phyloP scores from a whole-genome alignment of 2,888 invertebrate species.

The Graphium colonna region DNA sequence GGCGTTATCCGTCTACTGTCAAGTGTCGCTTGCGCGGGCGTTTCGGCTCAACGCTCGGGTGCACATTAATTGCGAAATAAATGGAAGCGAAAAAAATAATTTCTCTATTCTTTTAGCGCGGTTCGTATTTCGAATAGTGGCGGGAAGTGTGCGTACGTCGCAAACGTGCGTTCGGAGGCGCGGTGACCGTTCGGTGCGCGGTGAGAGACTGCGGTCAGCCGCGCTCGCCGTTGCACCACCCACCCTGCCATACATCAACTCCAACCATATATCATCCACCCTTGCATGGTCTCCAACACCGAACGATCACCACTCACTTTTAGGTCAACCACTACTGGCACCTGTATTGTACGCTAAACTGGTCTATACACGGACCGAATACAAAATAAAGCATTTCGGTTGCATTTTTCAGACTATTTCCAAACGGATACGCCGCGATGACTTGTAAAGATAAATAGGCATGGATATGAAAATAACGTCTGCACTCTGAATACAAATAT shows the following conservation, averaged over 20 bases:
- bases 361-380: constrained; percentile 23
- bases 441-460: constrained; percentile 19
- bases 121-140: constrained; percentile 63
- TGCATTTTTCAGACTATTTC: constrained; percentile 48
- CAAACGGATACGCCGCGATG: constrained; percentile 35
- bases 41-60: constrained; percentile 63
- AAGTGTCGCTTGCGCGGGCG: constrained; percentile 53
- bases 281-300: constrained; percentile 37
- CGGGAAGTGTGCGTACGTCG: constrained; percentile 71
- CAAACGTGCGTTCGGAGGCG: constrained; percentile 63
- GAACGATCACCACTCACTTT: constrained; percentile 27
- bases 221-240: constrained; percentile 55
- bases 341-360: constrained; percentile 8
- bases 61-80: constrained; percentile 60
- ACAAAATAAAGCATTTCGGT: constrained; percentile 42
- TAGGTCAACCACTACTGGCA: constrained; percentile 39
- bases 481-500: constrained; percentile 14
- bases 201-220: constrained; percentile 67
- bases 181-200: constrained; percentile 68
- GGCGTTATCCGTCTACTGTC: constrained; percentile 62
- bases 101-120: constrained; percentile 43
- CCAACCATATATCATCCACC: constrained; percentile 54
- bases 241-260: constrained; percentile 61
- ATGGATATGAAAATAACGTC: neutral
- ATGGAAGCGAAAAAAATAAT: constrained; percentile 32